These are phyloP conservation scores for Neuroterus valhalla DNA, from an alignment of 1,140 invertebrate genomes.

Conservation along the genomic window DNA sequence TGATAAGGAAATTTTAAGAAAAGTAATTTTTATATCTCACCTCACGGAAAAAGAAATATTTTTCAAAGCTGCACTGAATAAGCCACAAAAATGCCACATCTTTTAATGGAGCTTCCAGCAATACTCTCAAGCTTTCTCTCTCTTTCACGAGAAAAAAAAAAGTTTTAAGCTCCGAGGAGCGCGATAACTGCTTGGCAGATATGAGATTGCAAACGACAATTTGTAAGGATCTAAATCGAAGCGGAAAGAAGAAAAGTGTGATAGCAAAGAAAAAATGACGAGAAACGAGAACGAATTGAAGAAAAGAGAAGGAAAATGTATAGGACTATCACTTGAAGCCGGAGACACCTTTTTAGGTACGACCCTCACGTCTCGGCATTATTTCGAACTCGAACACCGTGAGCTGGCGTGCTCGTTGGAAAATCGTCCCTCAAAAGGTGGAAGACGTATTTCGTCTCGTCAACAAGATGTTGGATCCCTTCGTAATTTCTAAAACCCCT, in stretches of 20 bases:
- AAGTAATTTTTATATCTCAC: too few relatives aligned
- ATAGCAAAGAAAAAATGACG: constrained; percentile 9
- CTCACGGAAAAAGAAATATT: too few relatives aligned
- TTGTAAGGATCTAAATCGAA: constrained; percentile 43
- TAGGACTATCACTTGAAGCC: constrained; percentile 5
- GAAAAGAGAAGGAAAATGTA: not conserved
- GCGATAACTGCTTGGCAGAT: constrained; percentile 38
- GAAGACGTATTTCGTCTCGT: constrained; percentile 48
- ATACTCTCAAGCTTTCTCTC: not conserved
- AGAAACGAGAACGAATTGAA: constrained; percentile 13
- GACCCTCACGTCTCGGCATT: constrained; percentile 56
- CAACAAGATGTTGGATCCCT: constrained; percentile 49
- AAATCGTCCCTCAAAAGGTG: constrained; percentile 47
- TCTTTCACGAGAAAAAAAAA: not conserved
- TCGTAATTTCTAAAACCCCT: constrained; percentile 39
- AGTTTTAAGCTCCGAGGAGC: not conserved
- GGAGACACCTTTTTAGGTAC: constrained; percentile 48
- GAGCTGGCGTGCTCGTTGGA: constrained; percentile 48
- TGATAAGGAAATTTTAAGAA: too few relatives aligned
- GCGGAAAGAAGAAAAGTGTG: constrained; percentile 36
- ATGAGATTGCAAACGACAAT: constrained; percentile 51
- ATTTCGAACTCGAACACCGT: constrained; percentile 54
- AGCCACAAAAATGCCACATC: too few relatives aligned
- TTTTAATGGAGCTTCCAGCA: not conserved
- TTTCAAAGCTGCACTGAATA: too few relatives aligned